Base-by-base conservation (phyloP, 2,888 invertebrate genomes). In the Branchellion lobata region DNA sequence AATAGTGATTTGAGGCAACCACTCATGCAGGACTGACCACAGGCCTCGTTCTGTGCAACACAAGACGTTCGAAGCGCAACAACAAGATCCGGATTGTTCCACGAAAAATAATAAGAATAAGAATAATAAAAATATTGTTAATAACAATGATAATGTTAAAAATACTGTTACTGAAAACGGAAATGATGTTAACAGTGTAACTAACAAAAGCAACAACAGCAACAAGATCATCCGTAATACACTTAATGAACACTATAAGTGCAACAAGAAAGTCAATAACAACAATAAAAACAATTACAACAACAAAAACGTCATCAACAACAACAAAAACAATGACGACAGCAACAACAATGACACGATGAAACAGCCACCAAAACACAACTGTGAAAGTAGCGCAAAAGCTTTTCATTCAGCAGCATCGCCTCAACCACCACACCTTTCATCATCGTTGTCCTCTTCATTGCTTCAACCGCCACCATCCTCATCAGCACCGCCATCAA, bases 401-500 rank as follows among this genome's bases (percentile, higher is more conserved):
- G 5, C 40, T 40, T n/a, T n/a, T n/a, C n/a, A n/a, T n/a, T n/a
- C n/a, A n/a, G n/a, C n/a, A n/a, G n/a, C n/a, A n/a, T 40, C 40
- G 40, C 40, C 5, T 40, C 5, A 40, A 40, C 5, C 40, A 40
- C 8, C 14, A 8, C 5, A 40, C 14, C 5, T 14, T 40, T 8
- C 40, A 40, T 40, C 40, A 5, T 40, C 40, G 5, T 40, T 14
- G 14, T 40, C 40, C 5, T 40, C 40, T 8, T 40, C 40, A 40
- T 40, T 14, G 14, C 40, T 5, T 8, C 40, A 5, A 40, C 14
- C 40, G 40, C 8, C 14, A 14, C 93, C 93, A 34, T 83, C 86
- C 53, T 91, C 91, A 0, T 90, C 90, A 74, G 83, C 85, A 72
- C 84, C 84, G 74, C 84, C 84, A 36, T 83, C 84, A 74, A 83